Evolutionary conservation across 2,888 invertebrate species (phyloP).

Genomic region (Microctonus hyperodae): DNA sequence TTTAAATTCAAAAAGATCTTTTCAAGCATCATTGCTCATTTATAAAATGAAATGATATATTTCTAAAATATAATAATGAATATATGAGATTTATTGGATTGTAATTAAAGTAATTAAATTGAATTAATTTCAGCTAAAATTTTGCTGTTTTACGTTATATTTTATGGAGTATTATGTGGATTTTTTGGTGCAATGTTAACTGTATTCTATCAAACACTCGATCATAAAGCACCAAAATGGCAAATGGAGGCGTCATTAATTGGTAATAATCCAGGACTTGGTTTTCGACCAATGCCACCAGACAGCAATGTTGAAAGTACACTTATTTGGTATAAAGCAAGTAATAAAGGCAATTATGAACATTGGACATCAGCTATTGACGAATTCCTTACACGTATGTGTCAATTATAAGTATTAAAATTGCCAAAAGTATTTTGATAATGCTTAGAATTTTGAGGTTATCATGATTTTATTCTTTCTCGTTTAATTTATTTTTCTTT

Average conservation of each 20-base stretch:
- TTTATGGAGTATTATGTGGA: constrained; percentile 89
- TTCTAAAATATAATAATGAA: too few relatives aligned
- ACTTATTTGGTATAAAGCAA: constrained; percentile 91
- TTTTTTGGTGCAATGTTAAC: constrained; percentile 96
- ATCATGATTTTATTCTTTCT: not conserved
- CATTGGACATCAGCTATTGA: constrained; percentile 83
- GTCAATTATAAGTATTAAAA: not conserved
- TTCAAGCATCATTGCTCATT: too few relatives aligned
- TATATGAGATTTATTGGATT: too few relatives aligned
- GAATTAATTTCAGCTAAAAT: constrained; percentile 79
- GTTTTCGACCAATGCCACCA: constrained; percentile 96
- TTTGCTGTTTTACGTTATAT: constrained; percentile 93
- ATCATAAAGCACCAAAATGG: constrained; percentile 87
- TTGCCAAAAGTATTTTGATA: not conserved
- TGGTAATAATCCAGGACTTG: constrained; percentile 95
- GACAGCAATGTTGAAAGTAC: constrained; percentile 94
- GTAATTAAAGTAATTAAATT: too few relatives aligned
- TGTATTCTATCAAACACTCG: constrained; percentile 93
- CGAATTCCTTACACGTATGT: constrained; percentile 75
- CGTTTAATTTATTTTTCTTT: too few relatives aligned
- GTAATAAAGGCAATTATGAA: constrained; percentile 78
- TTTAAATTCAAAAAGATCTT: too few relatives aligned
- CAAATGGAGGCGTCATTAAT: constrained; percentile 86
- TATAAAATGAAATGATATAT: too few relatives aligned
- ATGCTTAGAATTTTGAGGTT: too few relatives aligned